Conservation (phyloP, 2,797 vertebrate genomes). For the Mionectes olivaceus region DNA sequence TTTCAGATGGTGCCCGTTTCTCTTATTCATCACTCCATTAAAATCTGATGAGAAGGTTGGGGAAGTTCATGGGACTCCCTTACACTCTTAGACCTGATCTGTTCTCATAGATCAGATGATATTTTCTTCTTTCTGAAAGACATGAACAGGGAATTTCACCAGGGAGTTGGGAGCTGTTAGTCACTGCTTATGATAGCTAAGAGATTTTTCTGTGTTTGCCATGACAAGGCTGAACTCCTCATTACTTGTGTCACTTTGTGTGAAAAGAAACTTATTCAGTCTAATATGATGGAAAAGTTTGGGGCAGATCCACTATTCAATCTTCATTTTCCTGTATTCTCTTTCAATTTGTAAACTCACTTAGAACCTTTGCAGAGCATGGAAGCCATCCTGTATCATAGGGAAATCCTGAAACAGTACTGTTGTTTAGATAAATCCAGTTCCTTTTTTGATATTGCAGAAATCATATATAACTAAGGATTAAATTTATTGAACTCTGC, state of each 20-base stretch:
- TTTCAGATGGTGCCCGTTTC: background rate
- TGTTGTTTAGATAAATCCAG: background rate
- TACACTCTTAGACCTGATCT: background rate
- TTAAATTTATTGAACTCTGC: background rate
- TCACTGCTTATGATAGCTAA: background rate
- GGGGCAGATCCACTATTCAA: background rate
- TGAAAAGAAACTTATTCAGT: background rate
- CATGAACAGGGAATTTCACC: background rate
- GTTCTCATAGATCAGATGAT: background rate
- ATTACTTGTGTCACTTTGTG: background rate
- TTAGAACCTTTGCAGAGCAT: background rate
- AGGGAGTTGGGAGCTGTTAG: background rate
- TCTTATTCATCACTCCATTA: background rate
- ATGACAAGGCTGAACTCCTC: background rate
- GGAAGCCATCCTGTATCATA: background rate
- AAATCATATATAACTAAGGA: background rate
- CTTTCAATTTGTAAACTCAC: background rate
- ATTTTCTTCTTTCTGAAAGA: background rate
- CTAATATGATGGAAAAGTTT: background rate
- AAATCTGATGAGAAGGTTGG: background rate
- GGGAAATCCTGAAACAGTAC: background rate
- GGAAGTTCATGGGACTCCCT: background rate
- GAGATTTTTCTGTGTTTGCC: background rate
- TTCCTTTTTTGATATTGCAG: background rate
- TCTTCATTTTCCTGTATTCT: background rate